Conservation (phyloP, 92 coral and sea anemone genomes). For the Parazoanthus swiftii region DNA sequence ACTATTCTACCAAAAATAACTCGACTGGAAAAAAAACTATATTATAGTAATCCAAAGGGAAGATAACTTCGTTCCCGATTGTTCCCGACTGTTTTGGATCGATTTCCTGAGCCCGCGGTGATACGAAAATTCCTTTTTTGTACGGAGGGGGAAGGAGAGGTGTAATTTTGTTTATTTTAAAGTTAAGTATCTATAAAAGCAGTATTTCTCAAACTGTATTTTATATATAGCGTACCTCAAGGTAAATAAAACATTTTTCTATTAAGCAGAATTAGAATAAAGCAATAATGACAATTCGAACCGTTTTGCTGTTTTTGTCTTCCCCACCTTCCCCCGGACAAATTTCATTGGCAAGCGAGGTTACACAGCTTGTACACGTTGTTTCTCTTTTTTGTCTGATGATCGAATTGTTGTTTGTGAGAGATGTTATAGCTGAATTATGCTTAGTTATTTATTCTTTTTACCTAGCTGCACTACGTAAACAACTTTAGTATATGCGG, state of each 20-base stretch:
- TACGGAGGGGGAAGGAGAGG: too few relatives aligned
- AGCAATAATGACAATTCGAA: not conserved
- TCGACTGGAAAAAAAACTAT: not conserved
- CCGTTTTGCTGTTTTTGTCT: not conserved
- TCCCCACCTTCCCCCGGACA: not conserved
- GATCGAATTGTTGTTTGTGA: not conserved
- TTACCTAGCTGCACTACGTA: not conserved
- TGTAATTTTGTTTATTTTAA: too few relatives aligned
- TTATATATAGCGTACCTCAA: too few relatives aligned
- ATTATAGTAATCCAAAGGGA: too few relatives aligned
- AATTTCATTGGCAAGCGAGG: conserved; percentile 9
- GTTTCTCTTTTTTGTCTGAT: not conserved
- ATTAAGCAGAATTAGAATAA: too few relatives aligned
- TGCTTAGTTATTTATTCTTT: not conserved
- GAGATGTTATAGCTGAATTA: not conserved
- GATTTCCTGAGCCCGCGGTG: conserved; percentile 24
- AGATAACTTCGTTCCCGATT: not conserved
- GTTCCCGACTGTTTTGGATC: not conserved
- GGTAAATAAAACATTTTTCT: not conserved
- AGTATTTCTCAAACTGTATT: too few relatives aligned
- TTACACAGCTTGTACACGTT: conserved; percentile 40
- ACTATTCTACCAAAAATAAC: too few relatives aligned
- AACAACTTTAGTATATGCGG: not conserved
- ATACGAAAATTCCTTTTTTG: not conserved
- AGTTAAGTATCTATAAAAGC: not conserved